Percentiles rank a stretch among this genome's conserved stretches.
These are phyloP conservation scores for Hetaerina titia DNA, from an alignment of 2,888 invertebrate genomes.

Conservation along the genomic window DNA sequence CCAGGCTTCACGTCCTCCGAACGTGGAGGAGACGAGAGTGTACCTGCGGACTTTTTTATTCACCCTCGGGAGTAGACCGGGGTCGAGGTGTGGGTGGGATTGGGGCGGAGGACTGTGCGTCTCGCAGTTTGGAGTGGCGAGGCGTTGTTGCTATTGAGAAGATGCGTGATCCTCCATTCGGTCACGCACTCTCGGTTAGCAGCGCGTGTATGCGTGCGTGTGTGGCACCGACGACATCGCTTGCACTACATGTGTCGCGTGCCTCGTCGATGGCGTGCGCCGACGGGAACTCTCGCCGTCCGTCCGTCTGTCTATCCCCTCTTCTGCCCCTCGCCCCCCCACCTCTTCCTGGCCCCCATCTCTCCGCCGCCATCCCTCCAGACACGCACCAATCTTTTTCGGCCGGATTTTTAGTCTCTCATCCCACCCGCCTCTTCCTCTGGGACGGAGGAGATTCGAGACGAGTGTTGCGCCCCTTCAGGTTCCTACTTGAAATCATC, in stretches of 20 bases:
- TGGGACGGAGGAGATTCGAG: too few relatives aligned
- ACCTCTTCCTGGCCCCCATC: neutral
- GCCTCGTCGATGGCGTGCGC: conserved; percentile 23
- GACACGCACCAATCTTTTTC: too few relatives aligned
- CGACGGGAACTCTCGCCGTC: neutral
- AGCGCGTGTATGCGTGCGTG: neutral
- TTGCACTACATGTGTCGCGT: conserved; percentile 41
- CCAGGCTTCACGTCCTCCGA: too few relatives aligned
- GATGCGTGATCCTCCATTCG: conserved; percentile 41
- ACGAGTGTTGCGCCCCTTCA: too few relatives aligned
- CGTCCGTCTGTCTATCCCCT: neutral
- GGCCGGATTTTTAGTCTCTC: too few relatives aligned
- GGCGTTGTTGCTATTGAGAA: neutral
- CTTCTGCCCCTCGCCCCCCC: neutral
- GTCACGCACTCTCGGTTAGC: conserved; percentile 45
- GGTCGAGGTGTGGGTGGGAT: neutral
- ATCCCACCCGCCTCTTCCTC: too few relatives aligned
- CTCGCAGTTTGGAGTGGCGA: neutral
- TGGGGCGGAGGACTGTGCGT: neutral
- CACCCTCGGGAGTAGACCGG: neutral
- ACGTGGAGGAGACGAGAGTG: too few relatives aligned
- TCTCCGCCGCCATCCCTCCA: neutral
- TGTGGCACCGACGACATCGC: neutral
- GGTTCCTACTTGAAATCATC: too few relatives aligned
- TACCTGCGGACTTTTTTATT: neutral